Evolutionary conservation across 1,140 invertebrate species (phyloP).

Genomic region (Habropoda laboriosa): DNA sequence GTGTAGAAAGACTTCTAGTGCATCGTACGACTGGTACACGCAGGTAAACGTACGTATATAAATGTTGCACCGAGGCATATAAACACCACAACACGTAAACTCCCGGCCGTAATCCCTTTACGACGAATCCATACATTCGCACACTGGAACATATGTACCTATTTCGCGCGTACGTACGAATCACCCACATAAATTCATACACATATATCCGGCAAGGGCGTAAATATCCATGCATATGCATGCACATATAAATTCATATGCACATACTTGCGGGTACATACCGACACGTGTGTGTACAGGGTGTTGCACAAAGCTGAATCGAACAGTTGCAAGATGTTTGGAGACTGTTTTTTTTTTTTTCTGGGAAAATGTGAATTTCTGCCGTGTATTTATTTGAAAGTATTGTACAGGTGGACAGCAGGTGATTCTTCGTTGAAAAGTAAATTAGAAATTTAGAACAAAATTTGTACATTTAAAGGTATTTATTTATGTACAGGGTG

Average conservation of each 20-base stretch:
- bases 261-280: too few relatives aligned
- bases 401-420: too few relatives aligned
- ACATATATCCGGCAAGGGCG: slow-evolving; percentile 18
- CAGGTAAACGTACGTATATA: background rate
- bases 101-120: slow-evolving; percentile 7
- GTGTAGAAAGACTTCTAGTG: background rate
- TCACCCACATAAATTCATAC: slow-evolving; percentile 45
- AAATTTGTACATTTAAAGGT: too few relatives aligned
- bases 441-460: too few relatives aligned
- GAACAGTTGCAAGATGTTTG: too few relatives aligned
- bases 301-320: background rate
- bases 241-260: slow-evolving; percentile 20
- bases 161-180: slow-evolving; percentile 27
- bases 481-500: too few relatives aligned
- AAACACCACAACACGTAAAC: background rate
- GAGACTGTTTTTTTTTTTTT: too few relatives aligned
- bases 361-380: too few relatives aligned
- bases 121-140: slow-evolving; percentile 37
- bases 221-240: slow-evolving; percentile 39
- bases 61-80: background rate
- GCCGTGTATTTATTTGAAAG: too few relatives aligned
- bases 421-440: too few relatives aligned
- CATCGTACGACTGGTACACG: background rate
- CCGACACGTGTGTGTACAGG: background rate
- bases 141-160: background rate